Conservation (phyloP, 2,113 vertebrate genomes). For the Ictalurus punctatus region DNA sequence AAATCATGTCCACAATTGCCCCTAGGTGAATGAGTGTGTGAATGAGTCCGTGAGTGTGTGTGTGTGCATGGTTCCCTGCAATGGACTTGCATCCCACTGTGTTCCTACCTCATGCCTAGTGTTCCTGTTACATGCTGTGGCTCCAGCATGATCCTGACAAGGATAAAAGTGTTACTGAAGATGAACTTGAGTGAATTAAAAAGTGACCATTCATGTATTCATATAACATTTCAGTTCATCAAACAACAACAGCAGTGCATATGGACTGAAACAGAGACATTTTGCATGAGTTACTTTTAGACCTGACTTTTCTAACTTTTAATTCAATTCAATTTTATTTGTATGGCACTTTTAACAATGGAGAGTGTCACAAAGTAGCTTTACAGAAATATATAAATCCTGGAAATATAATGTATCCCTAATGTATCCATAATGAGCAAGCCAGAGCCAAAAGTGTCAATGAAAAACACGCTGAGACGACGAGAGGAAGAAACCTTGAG, state of each 20-base stretch:
- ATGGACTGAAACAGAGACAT: background rate
- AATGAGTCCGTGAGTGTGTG: background rate
- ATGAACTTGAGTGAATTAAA: background rate
- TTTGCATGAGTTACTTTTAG: background rate
- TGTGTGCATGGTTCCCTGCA: background rate
- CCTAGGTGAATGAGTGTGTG: background rate
- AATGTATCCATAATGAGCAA: background rate
- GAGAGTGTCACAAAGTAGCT: background rate
- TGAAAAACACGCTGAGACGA: background rate
- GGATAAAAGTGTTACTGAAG: background rate
- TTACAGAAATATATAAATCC: background rate
- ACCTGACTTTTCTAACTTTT: too few relatives aligned
- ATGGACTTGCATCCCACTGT: background rate
- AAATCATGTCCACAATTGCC: background rate
- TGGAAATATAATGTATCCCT: too few relatives aligned
- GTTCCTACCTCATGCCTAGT: background rate
- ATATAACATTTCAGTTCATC: background rate
- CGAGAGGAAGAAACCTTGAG: too few relatives aligned
- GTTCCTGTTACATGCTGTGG: background rate
- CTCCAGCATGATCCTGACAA: background rate
- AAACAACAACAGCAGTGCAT: background rate
- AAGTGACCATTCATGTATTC: background rate
- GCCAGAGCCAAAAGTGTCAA: background rate
- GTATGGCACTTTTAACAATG: background rate
- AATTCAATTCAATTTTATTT: background rate